These are phyloP conservation scores for Idaea straminata DNA, from an alignment of 2,888 invertebrate species.

Conservation along the genomic window DNA sequence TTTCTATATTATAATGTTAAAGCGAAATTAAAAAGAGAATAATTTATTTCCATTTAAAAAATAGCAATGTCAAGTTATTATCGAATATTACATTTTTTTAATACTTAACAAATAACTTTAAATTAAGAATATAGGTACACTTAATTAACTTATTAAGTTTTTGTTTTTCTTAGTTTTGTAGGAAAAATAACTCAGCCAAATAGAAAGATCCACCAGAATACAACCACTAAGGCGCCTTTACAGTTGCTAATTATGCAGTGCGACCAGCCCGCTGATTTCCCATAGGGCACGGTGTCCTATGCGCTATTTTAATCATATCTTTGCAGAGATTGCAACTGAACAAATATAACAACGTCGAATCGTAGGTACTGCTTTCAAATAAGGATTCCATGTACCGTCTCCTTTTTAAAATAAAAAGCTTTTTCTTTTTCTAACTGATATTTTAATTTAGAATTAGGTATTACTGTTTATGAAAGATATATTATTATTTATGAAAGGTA, in stretches of 20 bases:
- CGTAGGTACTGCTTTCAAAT: conserved; percentile 39
- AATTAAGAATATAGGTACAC: too few relatives aligned
- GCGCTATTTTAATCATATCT: conserved; percentile 78
- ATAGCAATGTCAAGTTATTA: too few relatives aligned
- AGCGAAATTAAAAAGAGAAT: too few relatives aligned
- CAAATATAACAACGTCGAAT: conserved; percentile 58
- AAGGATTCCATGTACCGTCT: not conserved
- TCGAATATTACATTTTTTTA: too few relatives aligned
- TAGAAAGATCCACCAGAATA: conserved; percentile 35
- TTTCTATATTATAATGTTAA: too few relatives aligned
- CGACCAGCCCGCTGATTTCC: conserved; percentile 75
- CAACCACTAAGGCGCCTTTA: conserved; percentile 46
- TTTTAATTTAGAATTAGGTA: not conserved
- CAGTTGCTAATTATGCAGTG: conserved; percentile 76
- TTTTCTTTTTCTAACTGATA: not conserved
- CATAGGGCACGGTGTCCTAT: conserved; percentile 63
- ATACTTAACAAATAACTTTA: too few relatives aligned
- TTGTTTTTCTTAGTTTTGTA: not conserved
- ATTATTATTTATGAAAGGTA: too few relatives aligned
- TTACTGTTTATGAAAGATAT: not conserved
- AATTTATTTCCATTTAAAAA: too few relatives aligned
- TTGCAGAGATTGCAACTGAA: conserved; percentile 72
- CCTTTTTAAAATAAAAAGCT: not conserved
- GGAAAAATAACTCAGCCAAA: conserved; percentile 10
- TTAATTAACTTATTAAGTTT: not conserved